These are phyloP conservation scores for Panorpa germanica DNA, from an alignment of 2,888 invertebrate species.

Conservation along the genomic window DNA sequence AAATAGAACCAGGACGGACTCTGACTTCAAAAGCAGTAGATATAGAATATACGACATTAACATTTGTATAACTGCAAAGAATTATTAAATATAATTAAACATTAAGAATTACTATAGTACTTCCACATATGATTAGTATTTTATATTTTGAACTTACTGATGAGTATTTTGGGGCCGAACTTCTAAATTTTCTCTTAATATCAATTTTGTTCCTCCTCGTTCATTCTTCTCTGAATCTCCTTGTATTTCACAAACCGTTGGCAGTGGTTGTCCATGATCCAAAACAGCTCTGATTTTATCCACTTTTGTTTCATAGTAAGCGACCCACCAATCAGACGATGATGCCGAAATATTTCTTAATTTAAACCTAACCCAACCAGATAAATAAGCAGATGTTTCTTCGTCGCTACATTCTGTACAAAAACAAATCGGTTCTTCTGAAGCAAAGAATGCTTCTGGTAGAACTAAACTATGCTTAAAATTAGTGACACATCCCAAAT, in stretches of 20 bases:
- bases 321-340: conserved; percentile 20
- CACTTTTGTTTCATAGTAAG: conserved; percentile 23
- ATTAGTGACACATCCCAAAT: conserved; percentile 21
- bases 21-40: conserved; percentile 24
- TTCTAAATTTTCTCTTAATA: background rate
- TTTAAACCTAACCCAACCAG: conserved; percentile 24
- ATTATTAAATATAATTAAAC: background rate
- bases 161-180: conserved; percentile 15
- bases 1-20: conserved; percentile 16
- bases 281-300: conserved; percentile 25
- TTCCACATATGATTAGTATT: conserved; percentile 18
- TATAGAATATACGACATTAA: conserved; percentile 20
- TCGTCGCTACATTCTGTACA: conserved; percentile 14
- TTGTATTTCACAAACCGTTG: conserved; percentile 15
- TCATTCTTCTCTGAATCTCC: background rate
- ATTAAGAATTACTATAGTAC: conserved; percentile 13
- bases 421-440: conserved; percentile 19
- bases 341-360: conserved; percentile 18
- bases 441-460: conserved; percentile 22
- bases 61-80: conserved; percentile 16
- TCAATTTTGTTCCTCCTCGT: conserved; percentile 1
- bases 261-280: conserved; percentile 23
- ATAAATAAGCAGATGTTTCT: conserved; percentile 1
- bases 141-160: conserved; percentile 20
- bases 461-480: conserved; percentile 22